Evolutionary conservation across 2,113 vertebrate species (phyloP), one percentile per base, ranked within the genome.

Genomic region (Bambusicola thoracicus): DNA sequence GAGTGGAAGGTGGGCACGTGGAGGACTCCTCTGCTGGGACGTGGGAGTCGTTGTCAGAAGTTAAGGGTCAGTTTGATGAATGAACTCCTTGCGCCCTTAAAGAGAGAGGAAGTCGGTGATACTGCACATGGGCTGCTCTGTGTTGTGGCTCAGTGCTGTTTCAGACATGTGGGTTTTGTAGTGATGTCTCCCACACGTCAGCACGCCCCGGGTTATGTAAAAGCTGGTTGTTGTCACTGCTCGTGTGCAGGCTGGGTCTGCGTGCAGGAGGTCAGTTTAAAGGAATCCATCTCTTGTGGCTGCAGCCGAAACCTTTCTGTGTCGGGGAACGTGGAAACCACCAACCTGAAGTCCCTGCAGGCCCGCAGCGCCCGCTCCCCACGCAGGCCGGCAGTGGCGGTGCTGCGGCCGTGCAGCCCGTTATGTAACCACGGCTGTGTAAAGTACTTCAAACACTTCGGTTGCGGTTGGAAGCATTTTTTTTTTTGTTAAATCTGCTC

Each of bases 361-460:
- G 46, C 43, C 83, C 34, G 87, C 89, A 18, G 4, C 7, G 9
- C 9, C 46, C 0, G 25, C 49, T 13, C 73, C 82, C 1, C 58
- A 11, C 81, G 7, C 29, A 19, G 90, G 58, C 58, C 66, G 83
- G 34, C 84, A 49, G 67, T 29, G 7, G n/a, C n/a, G n/a, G 21
- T 0, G 85, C 91, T 81, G 87, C 92, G 65, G 85, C 74, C 5
- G 41, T 10, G 77, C 81, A 2, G 85, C 8, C 93, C 32, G 3
- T 95, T 95, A 87, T 46, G 81, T 95, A 95, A 94, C 84, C 55
- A 3, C 89, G 75, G 30, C 1, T 7, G 16, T 72, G 22, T 76
- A 0, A 80, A 81, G 84, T 51, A 67, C 66, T 79, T 10, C 22
- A 59, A 90, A 62, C 40, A 12, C 74, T 38, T 3, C 0, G 21